A percentile compares a stretch with the other conserved stretches of the same genome.
phyloP scores from a whole-genome alignment of 2,113 vertebrate genomes.

The Fukomys damarensis region DNA sequence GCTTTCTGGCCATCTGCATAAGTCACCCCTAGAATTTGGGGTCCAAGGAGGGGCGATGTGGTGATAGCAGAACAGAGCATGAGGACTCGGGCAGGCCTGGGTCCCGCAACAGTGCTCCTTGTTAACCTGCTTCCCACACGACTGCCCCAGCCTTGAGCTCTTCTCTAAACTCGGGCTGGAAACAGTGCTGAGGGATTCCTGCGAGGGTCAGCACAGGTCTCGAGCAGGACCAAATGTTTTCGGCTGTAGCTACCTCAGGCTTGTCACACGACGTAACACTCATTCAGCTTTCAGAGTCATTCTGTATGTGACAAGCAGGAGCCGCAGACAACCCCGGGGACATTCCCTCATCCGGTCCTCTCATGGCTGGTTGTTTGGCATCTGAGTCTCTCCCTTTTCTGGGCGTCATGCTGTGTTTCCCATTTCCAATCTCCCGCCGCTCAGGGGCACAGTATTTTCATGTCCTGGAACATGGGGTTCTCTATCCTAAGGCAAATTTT shows the following conservation, averaged over 20 bases:
- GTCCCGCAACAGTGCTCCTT: accelerated
- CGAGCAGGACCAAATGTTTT: not conserved
- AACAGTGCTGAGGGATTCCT: not conserved
- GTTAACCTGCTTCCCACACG: not conserved
- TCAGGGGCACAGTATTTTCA: not conserved
- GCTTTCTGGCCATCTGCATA: not conserved
- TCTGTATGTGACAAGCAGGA: not conserved
- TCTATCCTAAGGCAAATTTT: not conserved
- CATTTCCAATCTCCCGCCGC: not conserved
- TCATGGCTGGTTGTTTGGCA: not conserved
- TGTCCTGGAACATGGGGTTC: not conserved
- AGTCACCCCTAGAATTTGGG: not conserved
- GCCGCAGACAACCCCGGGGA: not conserved
- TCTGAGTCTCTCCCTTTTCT: not conserved
- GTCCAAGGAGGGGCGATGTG: not conserved
- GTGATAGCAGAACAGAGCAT: not conserved
- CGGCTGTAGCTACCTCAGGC: not conserved
- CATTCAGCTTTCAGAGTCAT: not conserved
- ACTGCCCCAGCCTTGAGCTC: not conserved
- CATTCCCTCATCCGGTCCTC: not conserved
- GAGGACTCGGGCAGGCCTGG: not conserved
- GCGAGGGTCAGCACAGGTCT: not conserved
- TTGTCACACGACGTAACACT: not conserved
- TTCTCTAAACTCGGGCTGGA: not conserved
- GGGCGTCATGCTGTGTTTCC: not conserved